A percentile compares a stretch with the other conserved stretches of the same genome.
Conservation (phyloP, 2,888 invertebrate species). For the Tuta absoluta region DNA sequence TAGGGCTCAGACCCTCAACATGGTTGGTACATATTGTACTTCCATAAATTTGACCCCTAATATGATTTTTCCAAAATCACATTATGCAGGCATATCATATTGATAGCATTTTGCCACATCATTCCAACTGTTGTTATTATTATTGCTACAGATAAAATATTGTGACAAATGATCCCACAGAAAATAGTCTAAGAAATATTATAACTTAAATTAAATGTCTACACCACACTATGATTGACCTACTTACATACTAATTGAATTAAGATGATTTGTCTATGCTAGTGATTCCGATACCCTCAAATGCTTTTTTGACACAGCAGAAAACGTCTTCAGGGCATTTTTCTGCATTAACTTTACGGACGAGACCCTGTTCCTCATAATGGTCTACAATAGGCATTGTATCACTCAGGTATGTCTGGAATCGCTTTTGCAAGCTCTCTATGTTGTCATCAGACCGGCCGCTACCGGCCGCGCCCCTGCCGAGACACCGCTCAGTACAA, state of each 20-base stretch:
- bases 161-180: not conserved
- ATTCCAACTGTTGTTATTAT: too few species aligned
- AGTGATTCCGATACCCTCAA: conserved; percentile 63
- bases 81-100: too few species aligned
- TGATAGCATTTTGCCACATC: too few species aligned
- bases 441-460: conserved; percentile 97
- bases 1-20: too few species aligned
- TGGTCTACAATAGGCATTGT: conserved; percentile 95
- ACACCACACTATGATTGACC: conserved; percentile 15
- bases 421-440: conserved; percentile 92
- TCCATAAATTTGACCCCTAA: too few species aligned
- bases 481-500: conserved; percentile 92
- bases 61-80: too few species aligned
- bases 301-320: conserved; percentile 76
- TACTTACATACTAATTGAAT: conserved; percentile 6
- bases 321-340: conserved; percentile 85
- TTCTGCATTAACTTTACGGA: conserved; percentile 88
- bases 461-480: conserved; percentile 92
- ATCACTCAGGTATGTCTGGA: conserved; percentile 91
- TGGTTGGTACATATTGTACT: too few species aligned
- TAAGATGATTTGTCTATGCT: conserved; percentile 41
- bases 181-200: not conserved
- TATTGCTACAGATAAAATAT: too few species aligned
- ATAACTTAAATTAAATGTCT: conserved; percentile 1
- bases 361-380: conserved; percentile 86